A percentile compares a stretch with the other conserved stretches of the same genome.
phyloP scores from a whole-genome alignment of 2,888 invertebrate species.

The Melikaiella ostensackeni region DNA sequence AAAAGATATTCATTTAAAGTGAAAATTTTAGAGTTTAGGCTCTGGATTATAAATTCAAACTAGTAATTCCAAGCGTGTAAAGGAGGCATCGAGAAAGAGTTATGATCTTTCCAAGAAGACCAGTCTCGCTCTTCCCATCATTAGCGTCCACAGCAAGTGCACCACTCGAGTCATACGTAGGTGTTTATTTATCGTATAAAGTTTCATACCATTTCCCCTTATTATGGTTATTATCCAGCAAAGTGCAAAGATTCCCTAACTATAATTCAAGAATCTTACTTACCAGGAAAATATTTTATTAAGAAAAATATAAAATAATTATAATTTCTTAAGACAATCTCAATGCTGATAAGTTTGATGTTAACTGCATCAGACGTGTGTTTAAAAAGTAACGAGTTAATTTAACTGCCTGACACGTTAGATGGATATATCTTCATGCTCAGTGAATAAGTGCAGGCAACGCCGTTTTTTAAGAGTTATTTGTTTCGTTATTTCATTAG shows the following conservation, averaged over 20 bases:
- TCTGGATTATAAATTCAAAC: conserved; percentile 41
- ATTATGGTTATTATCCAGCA: not conserved
- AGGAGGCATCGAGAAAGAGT: conserved; percentile 42
- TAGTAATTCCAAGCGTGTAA: conserved; percentile 45
- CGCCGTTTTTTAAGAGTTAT: not conserved
- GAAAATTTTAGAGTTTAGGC: not conserved
- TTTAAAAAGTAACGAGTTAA: not conserved
- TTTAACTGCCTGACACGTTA: not conserved
- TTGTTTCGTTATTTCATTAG: not conserved
- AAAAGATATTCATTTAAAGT: too few species aligned
- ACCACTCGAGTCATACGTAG: conserved; percentile 26
- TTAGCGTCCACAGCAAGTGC: conserved; percentile 47
- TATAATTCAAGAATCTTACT: not conserved
- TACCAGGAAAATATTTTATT: not conserved
- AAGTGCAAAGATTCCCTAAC: conserved; percentile 11
- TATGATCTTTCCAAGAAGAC: conserved; percentile 43
- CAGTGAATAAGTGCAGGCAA: not conserved
- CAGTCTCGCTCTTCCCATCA: conserved; percentile 42
- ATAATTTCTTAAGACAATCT: not conserved
- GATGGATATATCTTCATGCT: not conserved
- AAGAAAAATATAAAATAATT: not conserved
- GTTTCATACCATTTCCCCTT: too few species aligned
- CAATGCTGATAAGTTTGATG: not conserved
- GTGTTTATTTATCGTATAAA: conserved; percentile 31
- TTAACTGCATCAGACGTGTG: not conserved